phyloP scores from a whole-genome alignment of 2,113 vertebrate species.

The Marmota flaviventris region DNA sequence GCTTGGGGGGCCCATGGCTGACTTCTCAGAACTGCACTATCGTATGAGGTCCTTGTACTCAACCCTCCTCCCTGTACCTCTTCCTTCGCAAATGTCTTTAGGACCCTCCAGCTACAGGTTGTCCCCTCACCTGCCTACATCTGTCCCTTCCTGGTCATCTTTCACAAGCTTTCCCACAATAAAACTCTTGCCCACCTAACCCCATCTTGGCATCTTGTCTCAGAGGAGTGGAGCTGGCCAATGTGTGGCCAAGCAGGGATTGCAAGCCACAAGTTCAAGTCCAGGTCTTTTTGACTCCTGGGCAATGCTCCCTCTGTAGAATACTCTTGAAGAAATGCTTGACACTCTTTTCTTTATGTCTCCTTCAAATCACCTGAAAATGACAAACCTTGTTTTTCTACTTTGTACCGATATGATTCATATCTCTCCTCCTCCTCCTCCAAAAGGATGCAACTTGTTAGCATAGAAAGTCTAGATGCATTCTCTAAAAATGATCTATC shows the following conservation, averaged over 20 bases:
- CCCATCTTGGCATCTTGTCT: background rate
- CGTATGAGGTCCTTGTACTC: background rate
- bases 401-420: background rate
- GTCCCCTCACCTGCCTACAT: background rate
- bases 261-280: background rate
- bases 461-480: slow-evolving; percentile 20
- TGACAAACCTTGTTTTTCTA: background rate
- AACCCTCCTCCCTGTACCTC: background rate
- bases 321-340: background rate
- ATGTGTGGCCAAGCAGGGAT: background rate
- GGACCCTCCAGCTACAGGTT: background rate
- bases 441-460: background rate
- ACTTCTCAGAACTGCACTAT: too few relatives aligned
- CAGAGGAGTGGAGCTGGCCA: background rate
- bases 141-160: background rate
- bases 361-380: slow-evolving; percentile 30
- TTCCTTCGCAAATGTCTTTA: background rate
- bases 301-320: background rate
- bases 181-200: background rate
- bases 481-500: slow-evolving; percentile 38
- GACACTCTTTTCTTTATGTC: background rate
- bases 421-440: slow-evolving; percentile 5
- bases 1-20: background rate
- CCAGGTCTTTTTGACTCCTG: background rate
- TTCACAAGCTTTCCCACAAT: background rate